A percentile compares a stretch with the other conserved stretches of the same genome.
These are phyloP conservation scores for Neopipo cinnamomea DNA, from an alignment of 2,113 vertebrate species.

Conservation along the genomic window DNA sequence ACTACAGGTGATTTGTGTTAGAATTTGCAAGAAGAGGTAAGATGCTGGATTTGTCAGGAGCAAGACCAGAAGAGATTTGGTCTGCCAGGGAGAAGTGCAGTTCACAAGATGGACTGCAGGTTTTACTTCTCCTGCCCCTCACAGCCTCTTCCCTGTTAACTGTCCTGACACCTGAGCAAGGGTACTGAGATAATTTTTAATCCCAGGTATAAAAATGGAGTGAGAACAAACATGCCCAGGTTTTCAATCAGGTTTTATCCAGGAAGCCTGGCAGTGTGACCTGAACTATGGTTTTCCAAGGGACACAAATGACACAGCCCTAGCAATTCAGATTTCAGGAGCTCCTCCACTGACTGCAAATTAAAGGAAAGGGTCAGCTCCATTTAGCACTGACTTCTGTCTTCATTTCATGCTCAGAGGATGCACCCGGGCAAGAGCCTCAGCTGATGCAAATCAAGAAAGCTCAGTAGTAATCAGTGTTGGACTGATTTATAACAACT, in stretches of 20 bases:
- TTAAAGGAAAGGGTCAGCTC: constrained; percentile 18
- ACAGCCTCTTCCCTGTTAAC: background rate
- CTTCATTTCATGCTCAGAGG: constrained; percentile 28
- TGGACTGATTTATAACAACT: constrained; percentile 28
- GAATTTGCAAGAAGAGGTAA: background rate
- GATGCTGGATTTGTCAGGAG: background rate
- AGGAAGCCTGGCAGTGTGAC: background rate
- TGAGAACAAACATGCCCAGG: background rate
- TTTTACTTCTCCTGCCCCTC: background rate
- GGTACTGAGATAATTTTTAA: constrained; percentile 5
- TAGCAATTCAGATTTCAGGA: background rate
- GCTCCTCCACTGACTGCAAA: background rate
- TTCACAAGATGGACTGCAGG: background rate
- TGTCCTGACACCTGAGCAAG: constrained; percentile 5
- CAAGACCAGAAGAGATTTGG: background rate
- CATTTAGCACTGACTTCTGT: background rate
- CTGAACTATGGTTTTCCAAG: background rate
- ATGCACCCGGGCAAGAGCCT: background rate
- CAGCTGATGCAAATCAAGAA: constrained; percentile 44
- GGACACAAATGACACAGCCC: background rate
- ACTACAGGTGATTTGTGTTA: background rate
- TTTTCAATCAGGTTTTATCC: constrained; percentile 1
- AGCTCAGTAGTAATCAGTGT: constrained; percentile 30
- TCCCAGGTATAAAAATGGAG: background rate
- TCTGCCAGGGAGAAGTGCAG: background rate